These are phyloP conservation scores for Trididemnum nubilum DNA, from an alignment of 23 tunicate genomes.

Conservation along the genomic window DNA sequence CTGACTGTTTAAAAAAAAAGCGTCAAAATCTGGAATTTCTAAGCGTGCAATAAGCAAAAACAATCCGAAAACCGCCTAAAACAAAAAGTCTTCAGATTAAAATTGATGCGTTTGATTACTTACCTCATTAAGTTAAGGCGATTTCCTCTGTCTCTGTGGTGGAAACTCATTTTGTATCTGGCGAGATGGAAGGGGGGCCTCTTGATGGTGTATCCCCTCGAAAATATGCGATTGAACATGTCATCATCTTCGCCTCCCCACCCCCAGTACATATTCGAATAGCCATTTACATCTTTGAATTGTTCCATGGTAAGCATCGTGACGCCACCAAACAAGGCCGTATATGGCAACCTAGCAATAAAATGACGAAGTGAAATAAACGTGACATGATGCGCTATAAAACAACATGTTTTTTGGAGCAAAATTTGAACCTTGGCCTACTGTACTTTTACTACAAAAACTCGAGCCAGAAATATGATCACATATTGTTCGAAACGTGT, in stretches of 20 bases:
- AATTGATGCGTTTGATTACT: neutral
- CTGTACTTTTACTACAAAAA: neutral
- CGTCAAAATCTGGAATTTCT: too few species aligned
- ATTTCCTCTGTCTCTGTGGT: conserved; percentile 71
- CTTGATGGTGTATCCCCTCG: conserved; percentile 62
- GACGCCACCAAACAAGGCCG: conserved; percentile 81
- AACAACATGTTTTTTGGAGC: neutral
- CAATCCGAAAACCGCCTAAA: too few species aligned
- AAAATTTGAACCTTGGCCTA: neutral
- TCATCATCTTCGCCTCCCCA: conserved; percentile 97
- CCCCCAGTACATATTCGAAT: conserved; percentile 88
- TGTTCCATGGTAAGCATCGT: conserved; percentile 57
- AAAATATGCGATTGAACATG: conserved; percentile 64
- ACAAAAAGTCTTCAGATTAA: neutral
- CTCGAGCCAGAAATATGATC: too few species aligned
- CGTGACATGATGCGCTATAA: neutral
- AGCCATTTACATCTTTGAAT: conserved; percentile 78
- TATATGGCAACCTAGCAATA: conserved; percentile 60
- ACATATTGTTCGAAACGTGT: too few species aligned
- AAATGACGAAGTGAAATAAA: too few species aligned
- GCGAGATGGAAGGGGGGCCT: conserved; percentile 72
- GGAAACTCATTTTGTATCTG: conserved; percentile 73
- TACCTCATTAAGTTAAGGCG: conserved; percentile 61
- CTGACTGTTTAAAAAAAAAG: too few species aligned
- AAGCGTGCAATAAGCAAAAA: too few species aligned